Percentiles rank a stretch among this genome's conserved stretches.
phyloP scores from a whole-genome alignment of 23 tunicate species.

The Clavelina lepadiformis region DNA sequence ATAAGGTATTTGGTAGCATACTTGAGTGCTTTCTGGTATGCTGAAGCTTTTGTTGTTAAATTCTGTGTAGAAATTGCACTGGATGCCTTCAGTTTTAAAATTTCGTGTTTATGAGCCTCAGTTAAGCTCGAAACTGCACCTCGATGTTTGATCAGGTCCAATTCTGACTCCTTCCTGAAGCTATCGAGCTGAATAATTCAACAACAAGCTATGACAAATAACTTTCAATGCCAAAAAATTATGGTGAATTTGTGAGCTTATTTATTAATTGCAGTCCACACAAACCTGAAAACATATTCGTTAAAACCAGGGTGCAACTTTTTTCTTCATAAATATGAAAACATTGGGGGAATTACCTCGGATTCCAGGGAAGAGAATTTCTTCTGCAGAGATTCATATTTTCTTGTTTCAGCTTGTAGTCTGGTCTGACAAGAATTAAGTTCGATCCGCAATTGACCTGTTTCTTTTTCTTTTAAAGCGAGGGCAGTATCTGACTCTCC shows the following conservation, averaged over 20 bases:
- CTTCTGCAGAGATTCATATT: background rate
- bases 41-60: conserved; percentile 10
- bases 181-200: background rate
- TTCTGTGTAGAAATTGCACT: conserved; percentile 26
- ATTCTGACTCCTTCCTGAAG: conserved; percentile 17
- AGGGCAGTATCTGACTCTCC: conserved; percentile 20
- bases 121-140: background rate
- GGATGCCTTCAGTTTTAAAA: conserved; percentile 51
- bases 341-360: too few species aligned
- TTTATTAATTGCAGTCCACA: too few species aligned
- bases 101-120: conserved; percentile 40
- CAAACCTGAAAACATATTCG: too few species aligned
- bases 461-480: conserved; percentile 10
- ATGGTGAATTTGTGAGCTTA: too few species aligned
- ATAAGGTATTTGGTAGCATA: too few species aligned
- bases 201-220: too few species aligned
- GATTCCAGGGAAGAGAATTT: too few species aligned
- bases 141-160: background rate
- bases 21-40: conserved; percentile 28
- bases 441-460: conserved; percentile 4
- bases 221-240: too few species aligned
- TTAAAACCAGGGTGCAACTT: too few species aligned
- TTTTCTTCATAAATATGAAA: too few species aligned
- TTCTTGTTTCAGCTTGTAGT: background rate
- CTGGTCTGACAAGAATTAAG: background rate